phyloP scores from a whole-genome alignment of 2,113 vertebrate genomes.

The Myiopsitta monachus region DNA sequence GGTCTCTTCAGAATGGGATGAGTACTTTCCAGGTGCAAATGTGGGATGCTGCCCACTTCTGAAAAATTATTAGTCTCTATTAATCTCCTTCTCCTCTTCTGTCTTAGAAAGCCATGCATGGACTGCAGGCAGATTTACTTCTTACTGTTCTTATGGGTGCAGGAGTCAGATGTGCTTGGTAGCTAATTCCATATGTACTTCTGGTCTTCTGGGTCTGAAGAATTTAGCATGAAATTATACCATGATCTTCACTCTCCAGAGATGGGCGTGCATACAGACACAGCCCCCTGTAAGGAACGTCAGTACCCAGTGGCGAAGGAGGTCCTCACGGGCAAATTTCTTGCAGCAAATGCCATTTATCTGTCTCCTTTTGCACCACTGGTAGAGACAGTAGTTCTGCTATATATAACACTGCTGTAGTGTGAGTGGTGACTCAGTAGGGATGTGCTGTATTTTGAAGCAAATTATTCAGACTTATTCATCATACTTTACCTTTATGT shows the following conservation, averaged over 20 bases:
- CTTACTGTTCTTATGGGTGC: background rate
- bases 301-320: background rate
- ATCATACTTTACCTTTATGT: background rate
- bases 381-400: background rate
- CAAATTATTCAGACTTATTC: constrained; percentile 14
- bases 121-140: background rate
- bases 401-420: background rate
- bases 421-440: constrained; percentile 6
- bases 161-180: background rate
- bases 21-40: background rate
- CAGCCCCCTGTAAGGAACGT: background rate
- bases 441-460: constrained; percentile 32
- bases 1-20: background rate
- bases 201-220: background rate
- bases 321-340: background rate
- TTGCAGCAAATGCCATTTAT: background rate
- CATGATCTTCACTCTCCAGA: background rate
- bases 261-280: background rate
- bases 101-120: background rate
- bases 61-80: background rate
- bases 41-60: background rate
- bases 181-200: background rate
- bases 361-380: background rate
- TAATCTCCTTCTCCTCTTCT: background rate
- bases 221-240: background rate